phyloP scores from a whole-genome alignment of 2,113 vertebrate species.

The Hemicordylus capensis region DNA sequence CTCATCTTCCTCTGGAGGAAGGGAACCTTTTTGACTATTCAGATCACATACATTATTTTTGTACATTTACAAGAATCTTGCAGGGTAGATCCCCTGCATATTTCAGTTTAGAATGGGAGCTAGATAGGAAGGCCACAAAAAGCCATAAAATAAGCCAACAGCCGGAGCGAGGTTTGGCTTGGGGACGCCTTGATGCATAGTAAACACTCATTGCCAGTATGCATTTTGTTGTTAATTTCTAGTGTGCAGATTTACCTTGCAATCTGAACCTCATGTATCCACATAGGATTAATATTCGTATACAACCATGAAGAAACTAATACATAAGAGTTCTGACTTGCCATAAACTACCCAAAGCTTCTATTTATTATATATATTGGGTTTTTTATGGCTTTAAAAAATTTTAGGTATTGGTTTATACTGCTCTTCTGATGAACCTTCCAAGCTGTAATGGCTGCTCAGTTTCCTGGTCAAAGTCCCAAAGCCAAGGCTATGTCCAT shows the following conservation, averaged over 20 bases:
- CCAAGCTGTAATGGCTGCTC: not conserved
- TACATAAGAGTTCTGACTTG: not conserved
- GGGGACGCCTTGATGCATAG: not conserved
- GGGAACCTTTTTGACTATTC: not conserved
- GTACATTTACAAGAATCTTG: too few relatives aligned
- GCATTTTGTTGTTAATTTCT: not conserved
- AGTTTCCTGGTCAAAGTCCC: too few relatives aligned
- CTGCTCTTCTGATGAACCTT: too few relatives aligned
- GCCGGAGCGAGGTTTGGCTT: not conserved
- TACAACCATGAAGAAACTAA: too few relatives aligned
- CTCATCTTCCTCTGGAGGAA: too few relatives aligned
- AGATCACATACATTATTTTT: not conserved
- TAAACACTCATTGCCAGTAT: not conserved
- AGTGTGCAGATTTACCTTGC: not conserved
- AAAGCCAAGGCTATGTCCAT: not conserved
- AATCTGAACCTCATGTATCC: not conserved
- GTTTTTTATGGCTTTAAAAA: too few relatives aligned
- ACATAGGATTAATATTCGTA: not conserved
- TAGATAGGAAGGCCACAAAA: too few relatives aligned
- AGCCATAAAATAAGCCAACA: too few relatives aligned
- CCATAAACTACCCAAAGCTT: not conserved
- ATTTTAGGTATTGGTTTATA: too few relatives aligned
- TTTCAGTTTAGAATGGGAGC: not conserved
- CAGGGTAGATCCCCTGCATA: not conserved
- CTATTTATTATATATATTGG: too few relatives aligned